Percentiles rank a stretch among this genome's conserved stretches.
These are phyloP conservation scores for Pteromalus puparum DNA, from an alignment of 1,140 invertebrate species.

Conservation along the genomic window DNA sequence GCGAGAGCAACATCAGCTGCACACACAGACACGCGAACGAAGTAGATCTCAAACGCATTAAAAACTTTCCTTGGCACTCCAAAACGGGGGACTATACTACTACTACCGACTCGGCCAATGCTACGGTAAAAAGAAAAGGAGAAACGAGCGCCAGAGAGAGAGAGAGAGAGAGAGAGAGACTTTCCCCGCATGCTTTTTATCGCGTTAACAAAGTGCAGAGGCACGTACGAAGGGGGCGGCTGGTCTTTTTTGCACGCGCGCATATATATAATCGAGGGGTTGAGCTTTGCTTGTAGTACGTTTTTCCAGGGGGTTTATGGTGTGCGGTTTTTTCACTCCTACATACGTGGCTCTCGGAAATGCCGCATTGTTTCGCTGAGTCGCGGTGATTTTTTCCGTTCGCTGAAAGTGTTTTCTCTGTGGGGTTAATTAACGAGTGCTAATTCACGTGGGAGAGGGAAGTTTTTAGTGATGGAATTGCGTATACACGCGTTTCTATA, in stretches of 20 bases:
- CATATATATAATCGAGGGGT: neutral
- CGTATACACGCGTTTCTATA: no score
- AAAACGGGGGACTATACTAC: neutral
- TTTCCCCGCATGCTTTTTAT: constrained; percentile 13
- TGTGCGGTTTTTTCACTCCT: no score
- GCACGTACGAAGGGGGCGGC: neutral
- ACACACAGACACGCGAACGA: neutral
- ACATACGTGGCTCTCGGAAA: neutral
- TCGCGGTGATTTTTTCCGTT: neutral
- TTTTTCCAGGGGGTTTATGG: neutral
- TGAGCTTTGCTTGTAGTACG: neutral
- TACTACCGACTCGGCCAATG: no score
- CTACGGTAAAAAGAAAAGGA: neutral
- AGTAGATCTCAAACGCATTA: constrained; percentile 1
- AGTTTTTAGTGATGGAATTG: no score
- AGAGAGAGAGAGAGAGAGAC: no score
- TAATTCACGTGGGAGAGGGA: no score
- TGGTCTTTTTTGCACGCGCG: neutral
- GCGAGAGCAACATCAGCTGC: no score
- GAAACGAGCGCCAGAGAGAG: neutral
- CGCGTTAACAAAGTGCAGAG: constrained; percentile 12
- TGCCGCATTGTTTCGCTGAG: neutral
- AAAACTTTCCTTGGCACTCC: constrained; percentile 11
- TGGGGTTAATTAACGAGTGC: neutral
- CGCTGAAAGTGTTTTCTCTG: neutral